Evolutionary conservation across 2,888 invertebrate genomes (phyloP).

Genomic region (Odontothrips loti): DNA sequence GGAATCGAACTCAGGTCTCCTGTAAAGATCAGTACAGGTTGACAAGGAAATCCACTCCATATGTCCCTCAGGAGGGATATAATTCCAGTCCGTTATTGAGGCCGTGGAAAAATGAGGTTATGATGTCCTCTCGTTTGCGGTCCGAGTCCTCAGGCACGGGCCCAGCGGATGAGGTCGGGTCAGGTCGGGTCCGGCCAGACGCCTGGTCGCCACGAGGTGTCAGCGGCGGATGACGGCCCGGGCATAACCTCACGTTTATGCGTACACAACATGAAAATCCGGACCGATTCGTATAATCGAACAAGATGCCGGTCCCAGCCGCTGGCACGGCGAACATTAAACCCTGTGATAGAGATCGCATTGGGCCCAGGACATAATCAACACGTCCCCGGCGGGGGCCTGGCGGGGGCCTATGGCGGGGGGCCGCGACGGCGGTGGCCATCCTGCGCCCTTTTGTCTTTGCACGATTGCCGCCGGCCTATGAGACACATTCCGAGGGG

Average conservation of each 20-base stretch:
- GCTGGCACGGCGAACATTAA: background rate
- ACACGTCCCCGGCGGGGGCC: background rate
- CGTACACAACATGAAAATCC: background rate
- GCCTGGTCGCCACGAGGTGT: too few relatives aligned
- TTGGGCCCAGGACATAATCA: background rate
- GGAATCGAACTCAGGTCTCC: too few relatives aligned
- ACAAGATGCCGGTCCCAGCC: background rate
- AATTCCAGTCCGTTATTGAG: too few relatives aligned
- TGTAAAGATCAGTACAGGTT: too few relatives aligned
- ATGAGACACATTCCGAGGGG: too few relatives aligned
- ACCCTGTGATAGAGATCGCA: conserved; percentile 21
- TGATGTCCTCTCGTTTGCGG: background rate
- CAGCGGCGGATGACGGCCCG: background rate
- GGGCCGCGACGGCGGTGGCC: too few relatives aligned
- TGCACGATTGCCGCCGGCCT: background rate
- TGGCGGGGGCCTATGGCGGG: too few relatives aligned
- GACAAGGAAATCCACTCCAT: too few relatives aligned
- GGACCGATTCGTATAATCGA: conserved; percentile 19
- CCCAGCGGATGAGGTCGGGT: too few relatives aligned
- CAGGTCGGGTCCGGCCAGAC: too few relatives aligned
- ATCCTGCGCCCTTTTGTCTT: conserved; percentile 7
- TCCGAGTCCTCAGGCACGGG: background rate
- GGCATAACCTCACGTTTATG: background rate
- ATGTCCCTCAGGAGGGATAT: too few relatives aligned
- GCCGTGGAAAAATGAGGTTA: too few relatives aligned